Percentiles rank a stretch among this genome's conserved stretches.
Evolutionary conservation across 2,797 vertebrate genomes (phyloP).

Genomic region (Hephaestus fuliginosus): DNA sequence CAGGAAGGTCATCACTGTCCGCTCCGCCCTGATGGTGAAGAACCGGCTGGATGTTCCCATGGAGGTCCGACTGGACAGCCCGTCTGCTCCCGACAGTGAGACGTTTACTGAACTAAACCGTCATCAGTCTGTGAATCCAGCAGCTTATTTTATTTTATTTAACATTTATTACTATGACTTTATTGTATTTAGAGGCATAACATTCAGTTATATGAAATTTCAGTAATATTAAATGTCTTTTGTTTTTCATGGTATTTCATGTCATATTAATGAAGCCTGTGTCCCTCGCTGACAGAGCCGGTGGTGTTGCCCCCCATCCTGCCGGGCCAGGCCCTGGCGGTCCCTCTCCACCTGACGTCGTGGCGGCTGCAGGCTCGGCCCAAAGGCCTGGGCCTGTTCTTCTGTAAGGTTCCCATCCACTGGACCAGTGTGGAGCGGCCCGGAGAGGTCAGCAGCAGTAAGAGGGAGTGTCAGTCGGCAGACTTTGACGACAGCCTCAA

Average conservation of each 20-base stretch:
- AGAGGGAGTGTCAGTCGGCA: slow-evolving; percentile 94
- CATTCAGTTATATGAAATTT: too few relatives aligned
- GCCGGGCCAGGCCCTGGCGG: slow-evolving; percentile 91
- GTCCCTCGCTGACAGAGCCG: slow-evolving; percentile 86
- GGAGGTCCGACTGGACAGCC: slow-evolving; percentile 96
- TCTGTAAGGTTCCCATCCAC: slow-evolving; percentile 96
- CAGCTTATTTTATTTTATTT: not conserved
- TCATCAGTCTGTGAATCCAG: not conserved
- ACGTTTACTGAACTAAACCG: not conserved
- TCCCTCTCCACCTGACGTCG: slow-evolving; percentile 95
- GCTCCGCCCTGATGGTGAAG: slow-evolving; percentile 95
- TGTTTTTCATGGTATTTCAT: not conserved
- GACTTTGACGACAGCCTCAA: slow-evolving; percentile 90
- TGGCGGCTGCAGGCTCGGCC: slow-evolving; percentile 97
- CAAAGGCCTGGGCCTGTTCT: slow-evolving; percentile 94
- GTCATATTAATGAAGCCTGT: not conserved
- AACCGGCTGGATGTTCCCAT: slow-evolving; percentile 94
- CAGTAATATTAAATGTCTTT: not conserved
- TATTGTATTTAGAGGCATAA: too few relatives aligned
- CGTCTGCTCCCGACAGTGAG: slow-evolving; percentile 98
- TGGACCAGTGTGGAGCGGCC: slow-evolving; percentile 94
- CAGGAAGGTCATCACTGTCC: slow-evolving; percentile 96
- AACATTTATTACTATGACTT: not conserved
- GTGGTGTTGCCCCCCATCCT: slow-evolving; percentile 94
- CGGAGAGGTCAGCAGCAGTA: slow-evolving; percentile 93